A percentile compares a stretch with the other conserved stretches of the same genome.
Evolutionary conservation across 1,140 invertebrate genomes (phyloP).

Genomic region (Brachionus rotundiformis): DNA sequence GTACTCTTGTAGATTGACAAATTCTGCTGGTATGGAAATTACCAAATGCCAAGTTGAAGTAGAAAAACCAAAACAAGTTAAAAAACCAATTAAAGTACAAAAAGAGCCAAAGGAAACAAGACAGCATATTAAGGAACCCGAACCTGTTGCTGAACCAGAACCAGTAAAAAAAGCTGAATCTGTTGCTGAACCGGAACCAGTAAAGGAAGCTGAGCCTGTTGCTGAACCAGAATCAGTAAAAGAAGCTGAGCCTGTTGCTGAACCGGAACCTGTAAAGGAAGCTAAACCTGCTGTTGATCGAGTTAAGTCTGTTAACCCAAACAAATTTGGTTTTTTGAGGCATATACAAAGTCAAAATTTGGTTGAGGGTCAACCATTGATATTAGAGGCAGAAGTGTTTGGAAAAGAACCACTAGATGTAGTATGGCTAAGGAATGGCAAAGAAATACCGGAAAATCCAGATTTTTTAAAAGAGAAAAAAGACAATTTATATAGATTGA

Average conservation of each 20-base stretch:
- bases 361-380: constrained; percentile 33
- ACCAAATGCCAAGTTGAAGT: constrained; percentile 50
- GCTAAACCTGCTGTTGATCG: neutral
- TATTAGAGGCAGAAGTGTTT: neutral
- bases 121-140: neutral
- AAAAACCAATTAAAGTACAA: constrained; percentile 35
- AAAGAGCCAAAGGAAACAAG: neutral
- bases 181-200: neutral
- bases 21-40: constrained; percentile 41
- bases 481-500: constrained; percentile 36
- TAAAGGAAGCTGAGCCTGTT: neutral
- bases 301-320: neutral
- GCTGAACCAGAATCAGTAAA: no score
- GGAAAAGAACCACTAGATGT: constrained; percentile 40
- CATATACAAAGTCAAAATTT: constrained; percentile 42
- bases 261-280: neutral
- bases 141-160: neutral
- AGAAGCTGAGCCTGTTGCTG: neutral
- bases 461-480: constrained; percentile 49
- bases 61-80: constrained; percentile 46
- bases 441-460: constrained; percentile 52
- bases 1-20: constrained; percentile 29
- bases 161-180: neutral
- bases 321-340: constrained; percentile 23
- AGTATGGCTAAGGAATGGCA: constrained; percentile 49